Base-by-base conservation (phyloP, 1,140 invertebrate genomes). In the Scylla paramamosain region DNA sequence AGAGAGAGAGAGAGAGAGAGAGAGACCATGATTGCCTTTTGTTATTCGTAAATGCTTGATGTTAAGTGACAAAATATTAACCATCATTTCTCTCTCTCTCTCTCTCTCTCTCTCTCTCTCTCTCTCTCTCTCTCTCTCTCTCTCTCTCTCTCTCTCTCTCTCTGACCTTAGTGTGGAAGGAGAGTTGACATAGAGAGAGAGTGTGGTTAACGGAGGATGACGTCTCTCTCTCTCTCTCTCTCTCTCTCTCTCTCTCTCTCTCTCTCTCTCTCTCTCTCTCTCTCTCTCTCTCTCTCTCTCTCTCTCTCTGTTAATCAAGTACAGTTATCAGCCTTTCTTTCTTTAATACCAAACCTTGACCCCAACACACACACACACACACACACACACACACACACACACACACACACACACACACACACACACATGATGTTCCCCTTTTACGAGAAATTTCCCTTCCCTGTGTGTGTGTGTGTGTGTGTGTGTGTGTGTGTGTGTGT, bases 1-100 rank as follows among this genome's bases (percentile, higher is more conserved):
- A 77, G 67, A 77, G 67, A 77, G 67, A 77, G 67, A 77, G 67
- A 77, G 67, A 77, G 67, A 77, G 67, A 77, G 67, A 77, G 67
- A 77, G 67, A 77, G 67, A 77, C 52, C 52, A 3, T 59, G 52
- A 59, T 20, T 1, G 52, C 52, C 52, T 59, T 20, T 59, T 59
- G 52, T 59, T 12, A 2, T 39, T 39, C 39, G 39, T 39, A 2
- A 39, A 39, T 39, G 52, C 20, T 8, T 59, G 52, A 59, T 20
- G 10, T 59, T 59, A 20, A 59, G 52, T 59, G 20, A 20, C 20
- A 59, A 59, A 39, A 39, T 39, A 39, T 39, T 39, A 39, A 39
- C 39, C 39, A 39, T 12, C 20, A 59, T 59, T 7, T 39, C 39
- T 39, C 39, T 39, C 39, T 39, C 39, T n/a, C 20, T n/a, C 67